phyloP scores from a whole-genome alignment of 2,797 vertebrate genomes.

The Ptychadena robeensis region DNA sequence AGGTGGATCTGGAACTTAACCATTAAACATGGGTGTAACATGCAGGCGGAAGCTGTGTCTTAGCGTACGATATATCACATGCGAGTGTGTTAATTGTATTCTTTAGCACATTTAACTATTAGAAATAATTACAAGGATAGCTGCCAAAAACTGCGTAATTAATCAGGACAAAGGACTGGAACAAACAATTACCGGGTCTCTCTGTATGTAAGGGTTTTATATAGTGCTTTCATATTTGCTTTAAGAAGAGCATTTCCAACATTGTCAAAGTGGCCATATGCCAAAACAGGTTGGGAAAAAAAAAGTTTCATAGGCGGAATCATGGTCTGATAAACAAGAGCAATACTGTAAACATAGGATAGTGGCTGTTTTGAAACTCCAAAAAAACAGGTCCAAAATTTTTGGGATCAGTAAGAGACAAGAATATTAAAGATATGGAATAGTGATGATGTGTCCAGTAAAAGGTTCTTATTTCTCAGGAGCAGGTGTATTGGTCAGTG shows the following conservation, averaged over 20 bases:
- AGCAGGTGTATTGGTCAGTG: too few relatives aligned
- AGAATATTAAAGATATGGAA: too few relatives aligned
- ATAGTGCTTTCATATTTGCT: neutral
- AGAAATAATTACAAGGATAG: conserved; percentile 15
- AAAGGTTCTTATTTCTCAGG: too few relatives aligned
- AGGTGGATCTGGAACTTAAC: conserved; percentile 10
- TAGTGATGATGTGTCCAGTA: too few relatives aligned
- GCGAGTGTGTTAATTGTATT: conserved; percentile 11
- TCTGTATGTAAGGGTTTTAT: neutral
- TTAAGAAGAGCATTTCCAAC: neutral
- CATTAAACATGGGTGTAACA: conserved; percentile 6
- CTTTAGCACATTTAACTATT: conserved; percentile 14
- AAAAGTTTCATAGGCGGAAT: too few relatives aligned
- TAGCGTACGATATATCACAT: conserved; percentile 14
- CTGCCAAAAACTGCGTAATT: conserved; percentile 25
- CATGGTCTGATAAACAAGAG: neutral
- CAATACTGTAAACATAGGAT: neutral
- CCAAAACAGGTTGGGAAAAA: neutral
- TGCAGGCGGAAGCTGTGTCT: neutral
- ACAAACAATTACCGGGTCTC: neutral
- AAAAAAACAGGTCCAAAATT: too few relatives aligned
- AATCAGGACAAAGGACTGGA: neutral
- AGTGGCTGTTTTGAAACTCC: too few relatives aligned
- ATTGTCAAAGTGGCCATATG: neutral
- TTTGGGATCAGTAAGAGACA: too few relatives aligned